These are phyloP conservation scores for Acrocephalus kingi DNA, from an alignment of 2,113 vertebrate species.

Conservation along the genomic window DNA sequence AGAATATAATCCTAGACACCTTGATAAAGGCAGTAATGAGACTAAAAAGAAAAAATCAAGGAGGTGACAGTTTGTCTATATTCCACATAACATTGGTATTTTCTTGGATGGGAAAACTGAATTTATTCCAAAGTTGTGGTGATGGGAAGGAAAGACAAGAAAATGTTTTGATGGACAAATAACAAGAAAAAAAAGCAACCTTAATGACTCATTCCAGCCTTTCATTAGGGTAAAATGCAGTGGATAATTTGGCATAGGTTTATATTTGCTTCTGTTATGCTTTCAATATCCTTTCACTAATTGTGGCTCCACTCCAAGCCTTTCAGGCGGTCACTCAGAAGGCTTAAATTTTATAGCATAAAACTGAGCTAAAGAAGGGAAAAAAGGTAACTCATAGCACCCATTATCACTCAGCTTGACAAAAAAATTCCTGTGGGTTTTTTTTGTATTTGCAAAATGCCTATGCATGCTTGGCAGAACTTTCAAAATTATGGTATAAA, in stretches of 20 bases:
- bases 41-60: not conserved
- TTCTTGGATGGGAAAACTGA: not conserved
- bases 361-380: not conserved
- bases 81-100: not conserved
- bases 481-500: not conserved
- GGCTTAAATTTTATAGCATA: not conserved
- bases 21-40: not conserved
- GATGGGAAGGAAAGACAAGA: not conserved
- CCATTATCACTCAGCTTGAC: not conserved
- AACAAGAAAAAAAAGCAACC: not conserved
- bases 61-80: not conserved
- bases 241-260: not conserved
- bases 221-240: not conserved
- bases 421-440: not conserved
- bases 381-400: not conserved
- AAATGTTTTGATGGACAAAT: not conserved
- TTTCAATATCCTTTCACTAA: not conserved
- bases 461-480: not conserved
- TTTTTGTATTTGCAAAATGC: not conserved
- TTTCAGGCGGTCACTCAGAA: not conserved
- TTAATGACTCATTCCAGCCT: not conserved
- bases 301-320: not conserved
- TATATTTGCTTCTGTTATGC: not conserved
- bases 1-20: not conserved
- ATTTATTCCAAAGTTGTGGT: not conserved